Evolutionary conservation across 2,888 invertebrate species (phyloP), one percentile per base, ranked within the genome.

Genomic region (Chloromyia formosa): DNA sequence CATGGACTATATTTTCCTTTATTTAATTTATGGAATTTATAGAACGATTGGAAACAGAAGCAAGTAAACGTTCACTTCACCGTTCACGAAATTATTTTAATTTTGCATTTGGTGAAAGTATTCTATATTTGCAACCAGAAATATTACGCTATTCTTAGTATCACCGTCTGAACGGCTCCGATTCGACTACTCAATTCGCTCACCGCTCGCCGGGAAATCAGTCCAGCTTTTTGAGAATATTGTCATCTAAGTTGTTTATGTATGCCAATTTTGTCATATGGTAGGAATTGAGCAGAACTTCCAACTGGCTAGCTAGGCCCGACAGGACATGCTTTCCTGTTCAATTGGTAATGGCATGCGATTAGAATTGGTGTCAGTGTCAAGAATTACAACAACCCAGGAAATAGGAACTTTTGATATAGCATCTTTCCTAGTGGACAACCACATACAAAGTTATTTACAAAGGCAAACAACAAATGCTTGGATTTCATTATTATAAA

Each of bases 131-230:
- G 23, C 35, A n/a, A 42, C 49, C 60, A 16, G 61, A 73, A 56
- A 18, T 40, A 53, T 23, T 58, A 40, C 23, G 22, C 20, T 73
- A 73, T 73, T 73, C 73, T 73, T 73, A 73, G 73, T 73, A 49
- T 56, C 71, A 56, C 58, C 20, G 56, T 61, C 61, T 60, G 73
- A 60, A 58, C 35, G 73, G 73, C 49, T 61, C 61, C n/a, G 61
- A 73, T 35, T 49, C 42, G 61, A 73, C 73, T 73, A 61, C 60
- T 42, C 27, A 53, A 53, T 18, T 71, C 22, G 16, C 58, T 56
- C 56, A 12, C 45, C 27, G 49, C 69, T 71, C 18, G 62, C 62
- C 35, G 18, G 42, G 22, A 56, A 42, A 64, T 64, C 18, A n/a
- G 42, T 40, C 42, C 40, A 64, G 42, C 16, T 56, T 53, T 35